These are phyloP conservation scores for Notospermus geniculatus DNA, from an alignment of 1,140 invertebrate genomes.

Conservation along the genomic window DNA sequence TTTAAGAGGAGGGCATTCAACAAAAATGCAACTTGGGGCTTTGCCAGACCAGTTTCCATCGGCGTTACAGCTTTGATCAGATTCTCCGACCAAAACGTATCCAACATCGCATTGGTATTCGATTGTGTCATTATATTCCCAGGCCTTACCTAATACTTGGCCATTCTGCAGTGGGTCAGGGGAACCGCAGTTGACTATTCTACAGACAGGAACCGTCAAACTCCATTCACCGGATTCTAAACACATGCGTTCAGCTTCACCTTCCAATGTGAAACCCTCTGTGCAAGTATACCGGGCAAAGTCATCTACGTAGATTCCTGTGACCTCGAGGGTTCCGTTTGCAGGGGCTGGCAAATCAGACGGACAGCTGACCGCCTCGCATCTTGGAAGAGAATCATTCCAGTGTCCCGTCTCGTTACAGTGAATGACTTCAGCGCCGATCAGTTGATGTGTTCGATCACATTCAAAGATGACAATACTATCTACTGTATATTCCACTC, in stretches of 20 bases:
- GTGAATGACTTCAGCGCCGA: constrained; percentile 4
- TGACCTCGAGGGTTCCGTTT: background rate
- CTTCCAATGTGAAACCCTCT: background rate
- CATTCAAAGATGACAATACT: constrained; percentile 40
- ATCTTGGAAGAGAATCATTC: constrained; percentile 33
- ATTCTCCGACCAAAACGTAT: constrained; percentile 8
- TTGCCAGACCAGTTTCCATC: constrained; percentile 55
- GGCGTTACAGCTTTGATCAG: constrained; percentile 55
- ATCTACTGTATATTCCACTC: constrained; percentile 35
- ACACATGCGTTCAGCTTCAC: background rate
- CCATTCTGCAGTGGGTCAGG: background rate
- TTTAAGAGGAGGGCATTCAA: constrained; percentile 30
- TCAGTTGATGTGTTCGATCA: constrained; percentile 47
- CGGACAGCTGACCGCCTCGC: constrained; percentile 30
- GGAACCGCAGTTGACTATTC: background rate
- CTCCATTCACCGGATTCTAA: background rate
- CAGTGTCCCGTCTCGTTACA: constrained; percentile 40
- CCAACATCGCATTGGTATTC: constrained; percentile 19
- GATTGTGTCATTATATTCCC: background rate
- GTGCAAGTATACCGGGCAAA: background rate
- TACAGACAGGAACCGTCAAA: background rate
- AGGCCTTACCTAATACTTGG: background rate
- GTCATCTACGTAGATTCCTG: background rate
- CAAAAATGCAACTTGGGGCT: constrained; percentile 29
- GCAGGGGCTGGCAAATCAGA: constrained; percentile 23